Conservation (phyloP, 1,140 invertebrate genomes). For the Rhagoletis pomonella region DNA sequence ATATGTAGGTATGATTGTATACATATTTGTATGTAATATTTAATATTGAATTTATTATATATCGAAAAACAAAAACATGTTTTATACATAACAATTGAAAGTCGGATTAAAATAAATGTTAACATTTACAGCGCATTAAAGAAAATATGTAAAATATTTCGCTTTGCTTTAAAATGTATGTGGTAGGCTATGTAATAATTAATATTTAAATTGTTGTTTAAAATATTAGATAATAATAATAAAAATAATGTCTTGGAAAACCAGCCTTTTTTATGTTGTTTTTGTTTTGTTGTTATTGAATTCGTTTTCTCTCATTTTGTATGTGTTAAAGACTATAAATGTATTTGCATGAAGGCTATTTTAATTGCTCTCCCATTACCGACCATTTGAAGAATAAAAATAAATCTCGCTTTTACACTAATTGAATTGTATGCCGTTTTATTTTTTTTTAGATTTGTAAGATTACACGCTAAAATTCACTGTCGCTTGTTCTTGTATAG, state of each 20-base stretch:
- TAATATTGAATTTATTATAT: conserved; percentile 28
- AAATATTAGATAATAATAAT: conserved; percentile 57
- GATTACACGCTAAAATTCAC: too few species aligned
- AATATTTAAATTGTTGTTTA: conserved; percentile 50
- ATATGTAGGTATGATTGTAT: neutral
- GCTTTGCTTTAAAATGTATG: conserved; percentile 33
- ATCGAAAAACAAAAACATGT: neutral
- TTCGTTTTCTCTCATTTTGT: conserved; percentile 18
- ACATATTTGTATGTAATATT: neutral
- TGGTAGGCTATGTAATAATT: neutral
- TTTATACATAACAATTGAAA: conserved; percentile 10
- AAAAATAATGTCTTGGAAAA: conserved; percentile 72
- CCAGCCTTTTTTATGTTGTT: conserved; percentile 65
- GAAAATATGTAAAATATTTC: conserved; percentile 41
- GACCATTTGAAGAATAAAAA: conserved; percentile 22
- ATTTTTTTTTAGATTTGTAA: neutral
- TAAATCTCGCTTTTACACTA: too few species aligned
- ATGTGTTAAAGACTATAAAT: conserved; percentile 33
- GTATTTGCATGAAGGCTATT: conserved; percentile 19
- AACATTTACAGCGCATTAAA: neutral
- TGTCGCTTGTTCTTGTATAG: too few species aligned
- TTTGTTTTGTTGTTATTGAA: conserved; percentile 36
- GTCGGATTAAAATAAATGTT: conserved; percentile 44
- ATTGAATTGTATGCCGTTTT: too few species aligned
- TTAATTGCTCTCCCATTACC: conserved; percentile 9